Conservation (phyloP, 2,113 vertebrate species). For the Neomonachus schauinslandi region DNA sequence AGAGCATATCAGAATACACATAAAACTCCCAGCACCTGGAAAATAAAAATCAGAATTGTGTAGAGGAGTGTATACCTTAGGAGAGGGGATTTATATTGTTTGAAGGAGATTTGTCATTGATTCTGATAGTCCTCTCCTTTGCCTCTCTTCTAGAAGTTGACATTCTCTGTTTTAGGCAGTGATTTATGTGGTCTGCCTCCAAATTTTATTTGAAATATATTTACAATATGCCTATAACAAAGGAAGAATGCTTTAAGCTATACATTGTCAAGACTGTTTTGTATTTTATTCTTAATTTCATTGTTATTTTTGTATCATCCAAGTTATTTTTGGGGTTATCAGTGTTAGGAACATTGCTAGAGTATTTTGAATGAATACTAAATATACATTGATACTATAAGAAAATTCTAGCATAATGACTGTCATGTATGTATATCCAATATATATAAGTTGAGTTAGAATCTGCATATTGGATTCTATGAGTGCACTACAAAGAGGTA, state of each 20-base stretch:
- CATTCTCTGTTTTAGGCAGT: neutral
- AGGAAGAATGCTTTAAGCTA: neutral
- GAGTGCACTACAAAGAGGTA: neutral
- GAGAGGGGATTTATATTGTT: neutral
- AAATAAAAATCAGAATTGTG: neutral
- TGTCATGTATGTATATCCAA: neutral
- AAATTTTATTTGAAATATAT: constrained; percentile 23
- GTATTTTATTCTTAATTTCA: neutral
- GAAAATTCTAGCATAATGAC: neutral
- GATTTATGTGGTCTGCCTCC: neutral
- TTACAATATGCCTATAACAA: neutral
- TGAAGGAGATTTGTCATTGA: neutral
- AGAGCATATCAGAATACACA: neutral
- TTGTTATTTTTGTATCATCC: neutral
- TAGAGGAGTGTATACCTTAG: neutral
- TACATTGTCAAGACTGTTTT: neutral
- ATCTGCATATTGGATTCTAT: neutral
- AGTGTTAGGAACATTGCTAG: neutral
- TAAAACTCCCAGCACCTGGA: neutral
- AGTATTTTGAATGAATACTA: neutral
- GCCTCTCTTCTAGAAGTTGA: neutral
- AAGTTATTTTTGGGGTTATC: neutral
- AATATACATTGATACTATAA: neutral
- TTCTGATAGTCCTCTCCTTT: neutral
- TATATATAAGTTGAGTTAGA: neutral